Percentiles rank a stretch among this genome's conserved stretches.
Conservation (phyloP, 1,140 invertebrate genomes). For the Myzus persicae region DNA sequence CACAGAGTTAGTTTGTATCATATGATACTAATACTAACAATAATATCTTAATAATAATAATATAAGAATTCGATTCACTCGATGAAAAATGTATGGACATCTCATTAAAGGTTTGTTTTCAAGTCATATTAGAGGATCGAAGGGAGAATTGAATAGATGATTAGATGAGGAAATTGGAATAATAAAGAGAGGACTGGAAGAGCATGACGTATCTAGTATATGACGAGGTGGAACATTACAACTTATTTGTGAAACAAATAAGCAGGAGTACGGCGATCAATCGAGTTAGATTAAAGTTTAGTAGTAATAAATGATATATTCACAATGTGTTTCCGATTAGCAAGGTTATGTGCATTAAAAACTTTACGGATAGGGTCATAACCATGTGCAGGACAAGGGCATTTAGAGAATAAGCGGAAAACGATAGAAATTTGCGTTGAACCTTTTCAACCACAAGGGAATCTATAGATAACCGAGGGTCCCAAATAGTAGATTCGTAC, state of each 20-base stretch:
- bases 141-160: neutral
- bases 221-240: neutral
- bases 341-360: neutral
- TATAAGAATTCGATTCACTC: neutral
- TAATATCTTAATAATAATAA: slow-evolving; percentile 4
- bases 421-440: neutral
- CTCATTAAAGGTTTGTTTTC: neutral
- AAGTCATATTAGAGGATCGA: neutral
- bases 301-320: neutral
- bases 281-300: neutral
- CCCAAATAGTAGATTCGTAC: neutral
- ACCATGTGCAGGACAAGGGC: neutral
- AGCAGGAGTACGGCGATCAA: neutral
- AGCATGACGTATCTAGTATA: neutral
- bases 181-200: too few species aligned
- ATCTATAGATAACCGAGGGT: neutral
- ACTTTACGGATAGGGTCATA: neutral
- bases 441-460: neutral
- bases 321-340: neutral
- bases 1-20: neutral
- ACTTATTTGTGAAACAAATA: neutral
- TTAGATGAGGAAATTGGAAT: neutral
- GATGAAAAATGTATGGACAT: neutral
- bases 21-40: neutral
- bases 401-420: neutral